Evolutionary conservation across 2,888 invertebrate genomes (phyloP), one percentile per base, ranked within the genome.

Genomic region (Zootermopsis nevadensis): DNA sequence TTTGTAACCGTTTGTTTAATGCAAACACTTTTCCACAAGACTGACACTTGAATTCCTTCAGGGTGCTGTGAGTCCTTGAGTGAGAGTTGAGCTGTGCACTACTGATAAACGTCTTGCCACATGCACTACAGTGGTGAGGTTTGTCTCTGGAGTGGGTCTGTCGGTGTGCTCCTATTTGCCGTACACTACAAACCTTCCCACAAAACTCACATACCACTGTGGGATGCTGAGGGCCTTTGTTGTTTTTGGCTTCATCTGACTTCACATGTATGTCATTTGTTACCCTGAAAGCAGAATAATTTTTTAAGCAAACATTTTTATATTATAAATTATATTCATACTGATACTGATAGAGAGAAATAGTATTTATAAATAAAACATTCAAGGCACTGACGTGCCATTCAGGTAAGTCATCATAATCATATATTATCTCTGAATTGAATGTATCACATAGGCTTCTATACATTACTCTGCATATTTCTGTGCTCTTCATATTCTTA

Each of bases 71-170:
- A 15, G 76, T 55, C 30, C 74, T 91, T 87, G 89, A 89, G 88
- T 93, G 93, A 3, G 86, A 81, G 22, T 86, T 82, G 74, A 91
- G 90, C 2, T 86, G 84, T 15, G 90, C 90, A 87, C 92, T 92
- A 33, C 90, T 91, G 19, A 67, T 53, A 31, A 88, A 87, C 33
- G 83, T 86, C 83, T 88, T 86, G 42, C 86, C 86, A 85, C 88
- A 88, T 33, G 86, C 86, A 30, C 87, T 12, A 48, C 81, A 81
- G 48, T 33, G 42, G 42, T 81, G 55, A 12, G 72, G 55, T 35
- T 72, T 74, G 31, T 81, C 81, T 3, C 81, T 55, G 0, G 74
- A 72, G 42, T 81, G 81, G 12, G 31, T 55, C 27, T 72, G 69
- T 38, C 72, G 27, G 30, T 81, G 81, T n/a, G 35, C 53, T 53